Evolutionary conservation across 1,140 invertebrate species (phyloP).

Genomic region (Drosophila lacertosa): DNA sequence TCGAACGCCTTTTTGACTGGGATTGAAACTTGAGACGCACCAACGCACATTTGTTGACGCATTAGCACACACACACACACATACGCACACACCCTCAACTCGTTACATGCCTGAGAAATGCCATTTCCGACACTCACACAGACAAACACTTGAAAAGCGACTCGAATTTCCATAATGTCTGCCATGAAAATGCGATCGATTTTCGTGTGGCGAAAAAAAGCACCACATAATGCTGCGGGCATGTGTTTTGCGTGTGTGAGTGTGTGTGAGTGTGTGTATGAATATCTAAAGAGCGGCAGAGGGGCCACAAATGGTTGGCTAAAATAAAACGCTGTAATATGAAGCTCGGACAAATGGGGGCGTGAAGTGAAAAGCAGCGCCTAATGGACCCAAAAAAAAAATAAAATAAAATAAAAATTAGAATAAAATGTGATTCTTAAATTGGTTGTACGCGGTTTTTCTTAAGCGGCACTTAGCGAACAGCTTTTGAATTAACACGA

Average conservation of each 20-base stretch:
- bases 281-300: constrained; percentile 66
- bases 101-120: constrained; percentile 77
- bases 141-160: constrained; percentile 70
- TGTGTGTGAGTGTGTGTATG: constrained; percentile 51
- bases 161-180: constrained; percentile 82
- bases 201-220: constrained; percentile 54
- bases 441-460: constrained; percentile 43
- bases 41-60: constrained; percentile 77
- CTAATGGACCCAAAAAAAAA: constrained; percentile 47
- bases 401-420: constrained; percentile 39
- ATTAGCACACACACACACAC: constrained; percentile 50
- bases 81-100: constrained; percentile 53
- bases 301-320: constrained; percentile 52
- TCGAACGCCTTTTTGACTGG: constrained; percentile 33
- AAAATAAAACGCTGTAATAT: constrained; percentile 59
- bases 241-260: constrained; percentile 5
- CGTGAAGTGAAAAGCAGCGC: constrained; percentile 10
- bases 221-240: constrained; percentile 68
- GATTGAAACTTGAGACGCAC: constrained; percentile 56
- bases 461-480: constrained; percentile 50
- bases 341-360: constrained; percentile 52
- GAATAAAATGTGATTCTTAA: neutral
- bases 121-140: constrained; percentile 66
- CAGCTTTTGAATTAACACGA: constrained; percentile 54
- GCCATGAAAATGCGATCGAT: constrained; percentile 82